phyloP scores from a whole-genome alignment of 1,140 invertebrate species.

The Bactericera cockerelli region DNA sequence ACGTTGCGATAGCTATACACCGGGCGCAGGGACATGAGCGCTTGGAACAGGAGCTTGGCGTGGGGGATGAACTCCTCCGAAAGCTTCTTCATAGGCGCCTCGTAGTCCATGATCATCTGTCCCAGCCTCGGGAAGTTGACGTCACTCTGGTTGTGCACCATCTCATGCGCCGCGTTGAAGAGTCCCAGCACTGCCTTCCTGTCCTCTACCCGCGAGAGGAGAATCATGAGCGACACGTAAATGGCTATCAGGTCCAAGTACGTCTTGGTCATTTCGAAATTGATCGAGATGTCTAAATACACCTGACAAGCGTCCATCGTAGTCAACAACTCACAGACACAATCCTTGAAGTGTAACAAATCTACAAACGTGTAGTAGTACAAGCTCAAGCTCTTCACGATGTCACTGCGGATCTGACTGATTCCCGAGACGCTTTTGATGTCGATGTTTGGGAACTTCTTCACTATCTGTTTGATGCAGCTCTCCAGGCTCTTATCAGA shows the following conservation, averaged over 20 bases:
- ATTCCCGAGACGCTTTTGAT: conserved; percentile 71
- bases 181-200: conserved; percentile 90
- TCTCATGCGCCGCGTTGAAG: conserved; percentile 95
- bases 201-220: conserved; percentile 92
- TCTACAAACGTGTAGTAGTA: conserved; percentile 99
- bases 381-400: conserved; percentile 88
- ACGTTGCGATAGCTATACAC: conserved; percentile 82
- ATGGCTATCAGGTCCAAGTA: conserved; percentile 90
- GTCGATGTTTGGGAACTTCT: conserved; percentile 92
- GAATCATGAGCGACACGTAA: conserved; percentile 90
- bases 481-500: conserved; percentile 93
- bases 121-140: conserved; percentile 84
- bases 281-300: conserved; percentile 82
- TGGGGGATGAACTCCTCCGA: conserved; percentile 95
- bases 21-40: conserved; percentile 69
- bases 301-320: conserved; percentile 96
- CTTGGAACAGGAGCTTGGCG: conserved; percentile 67
- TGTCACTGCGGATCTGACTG: conserved; percentile 70
- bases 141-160: conserved; percentile 82
- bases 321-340: conserved; percentile 90
- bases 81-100: conserved; percentile 86
- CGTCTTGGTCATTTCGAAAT: conserved; percentile 90
- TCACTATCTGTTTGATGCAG: conserved; percentile 84
- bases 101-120: conserved; percentile 96
- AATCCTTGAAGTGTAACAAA: conserved; percentile 94